Evolutionary conservation across 2,888 invertebrate genomes (phyloP), one percentile per base, ranked within the genome.

Genomic region (Drosophila quinaria): DNA sequence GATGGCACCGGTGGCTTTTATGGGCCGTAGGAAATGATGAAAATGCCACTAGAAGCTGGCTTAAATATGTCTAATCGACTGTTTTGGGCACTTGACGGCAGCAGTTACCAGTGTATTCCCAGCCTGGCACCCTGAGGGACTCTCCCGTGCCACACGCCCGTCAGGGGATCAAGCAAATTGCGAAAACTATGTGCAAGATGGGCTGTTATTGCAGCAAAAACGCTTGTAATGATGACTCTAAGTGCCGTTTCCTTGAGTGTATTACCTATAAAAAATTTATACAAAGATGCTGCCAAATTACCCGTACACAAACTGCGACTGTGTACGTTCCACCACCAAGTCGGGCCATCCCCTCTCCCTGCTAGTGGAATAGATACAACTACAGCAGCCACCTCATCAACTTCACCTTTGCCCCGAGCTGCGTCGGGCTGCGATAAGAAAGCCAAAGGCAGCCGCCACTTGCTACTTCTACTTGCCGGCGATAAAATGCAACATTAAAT

Each of bases 121-220:
- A n/a, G 31, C 46, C 46, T 35, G 42, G 11, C 50, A 33, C 41
- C 47, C 56, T 33, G 3, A 17, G 31, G 47, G 33, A 47, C 49
- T n/a, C 17, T n/a, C 17, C n/a, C n/a, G 2, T 4, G 17, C 50
- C 49, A 49, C 65, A 70, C 72, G 49, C 76, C 70, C 80, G 83
- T 70, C 80, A 67, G 87, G 91, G 91, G 91, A 91, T 92, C 87
- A 91, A 90, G 91, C 86, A 90, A 92, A 91, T 91, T 91, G 91
- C 90, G 88, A 86, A 91, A 92, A 92, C 91, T 92, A 91, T 92
- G 92, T 92, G 92, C 92, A 92, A 92, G 92, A 92, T 92, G 92
- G 91, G 89, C 92, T 91, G 91, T 92, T 92, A 91, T 89, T 92
- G 91, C 91, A 91, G 90, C 91, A 91, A 91, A 91, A 92, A 90